phyloP scores from a whole-genome alignment of 2,113 vertebrate genomes.

The Siphamia tubifer region DNA sequence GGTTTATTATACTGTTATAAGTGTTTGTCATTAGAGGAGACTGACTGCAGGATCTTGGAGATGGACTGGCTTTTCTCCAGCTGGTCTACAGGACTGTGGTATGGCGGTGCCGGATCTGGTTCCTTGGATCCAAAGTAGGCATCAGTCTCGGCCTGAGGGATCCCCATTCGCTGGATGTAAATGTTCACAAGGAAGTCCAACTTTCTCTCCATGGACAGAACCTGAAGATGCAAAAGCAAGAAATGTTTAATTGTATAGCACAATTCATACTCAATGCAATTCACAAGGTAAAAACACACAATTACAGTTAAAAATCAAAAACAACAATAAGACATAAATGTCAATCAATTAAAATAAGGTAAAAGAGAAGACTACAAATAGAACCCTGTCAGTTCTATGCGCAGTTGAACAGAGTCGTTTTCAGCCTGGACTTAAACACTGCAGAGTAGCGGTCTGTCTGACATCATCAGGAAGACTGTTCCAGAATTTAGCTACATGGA shows the following conservation, averaged over 20 bases:
- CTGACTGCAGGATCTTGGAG: constrained; percentile 88
- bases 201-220: constrained; percentile 97
- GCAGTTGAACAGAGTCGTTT: too few species aligned
- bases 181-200: constrained; percentile 97
- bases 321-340: too few species aligned
- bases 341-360: too few species aligned
- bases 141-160: constrained; percentile 91
- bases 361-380: too few species aligned
- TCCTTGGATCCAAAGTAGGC: constrained; percentile 96
- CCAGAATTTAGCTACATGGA: too few species aligned
- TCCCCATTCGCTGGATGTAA: constrained; percentile 95
- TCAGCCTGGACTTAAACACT: too few species aligned
- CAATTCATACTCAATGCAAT: not conserved
- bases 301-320: too few species aligned
- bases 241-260: too few species aligned
- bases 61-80: constrained; percentile 87
- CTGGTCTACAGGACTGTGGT: constrained; percentile 94
- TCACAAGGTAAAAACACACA: too few species aligned
- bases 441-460: too few species aligned
- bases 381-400: too few species aligned
- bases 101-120: constrained; percentile 92
- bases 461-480: too few species aligned
- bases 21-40: constrained; percentile 29
- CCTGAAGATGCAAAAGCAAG: constrained; percentile 78
- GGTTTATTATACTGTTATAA: not conserved